phyloP scores from a whole-genome alignment of 2,888 invertebrate species.

The Tetrapedia diversipes region DNA sequence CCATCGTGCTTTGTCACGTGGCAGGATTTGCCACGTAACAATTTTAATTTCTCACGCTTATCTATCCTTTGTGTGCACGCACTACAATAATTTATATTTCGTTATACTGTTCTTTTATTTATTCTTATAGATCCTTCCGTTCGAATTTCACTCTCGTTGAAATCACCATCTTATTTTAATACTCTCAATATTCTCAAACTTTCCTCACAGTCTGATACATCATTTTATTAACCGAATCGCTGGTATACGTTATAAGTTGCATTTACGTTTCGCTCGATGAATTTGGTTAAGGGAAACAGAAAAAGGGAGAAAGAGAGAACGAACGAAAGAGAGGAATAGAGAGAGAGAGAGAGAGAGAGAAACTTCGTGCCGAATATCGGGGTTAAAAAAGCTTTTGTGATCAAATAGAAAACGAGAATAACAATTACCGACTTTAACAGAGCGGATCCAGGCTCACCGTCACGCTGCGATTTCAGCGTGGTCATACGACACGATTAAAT shows the following conservation, averaged over 20 bases:
- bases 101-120: constrained; percentile 43
- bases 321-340: background rate
- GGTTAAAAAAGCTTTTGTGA: constrained; percentile 33
- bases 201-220: too few species aligned
- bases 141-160: constrained; percentile 32
- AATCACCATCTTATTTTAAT: too few species aligned
- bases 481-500: constrained; percentile 43
- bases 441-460: constrained; percentile 32
- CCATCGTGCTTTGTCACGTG: constrained; percentile 41
- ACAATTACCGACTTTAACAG: constrained; percentile 41
- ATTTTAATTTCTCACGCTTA: constrained; percentile 46
- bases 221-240: background rate
- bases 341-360: constrained; percentile 8
- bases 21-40: constrained; percentile 30
- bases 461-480: constrained; percentile 25
- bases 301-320: background rate
- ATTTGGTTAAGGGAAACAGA: background rate
- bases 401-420: constrained; percentile 55
- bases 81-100: constrained; percentile 55
- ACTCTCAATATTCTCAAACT: too few species aligned
- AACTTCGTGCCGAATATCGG: background rate
- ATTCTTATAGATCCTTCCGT: constrained; percentile 16
- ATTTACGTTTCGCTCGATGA: too few species aligned
- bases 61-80: constrained; percentile 54
- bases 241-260: too few species aligned